A percentile compares a stretch with the other conserved stretches of the same genome.
Evolutionary conservation across 2,888 invertebrate species (phyloP).

Genomic region (Andrena fulva): DNA sequence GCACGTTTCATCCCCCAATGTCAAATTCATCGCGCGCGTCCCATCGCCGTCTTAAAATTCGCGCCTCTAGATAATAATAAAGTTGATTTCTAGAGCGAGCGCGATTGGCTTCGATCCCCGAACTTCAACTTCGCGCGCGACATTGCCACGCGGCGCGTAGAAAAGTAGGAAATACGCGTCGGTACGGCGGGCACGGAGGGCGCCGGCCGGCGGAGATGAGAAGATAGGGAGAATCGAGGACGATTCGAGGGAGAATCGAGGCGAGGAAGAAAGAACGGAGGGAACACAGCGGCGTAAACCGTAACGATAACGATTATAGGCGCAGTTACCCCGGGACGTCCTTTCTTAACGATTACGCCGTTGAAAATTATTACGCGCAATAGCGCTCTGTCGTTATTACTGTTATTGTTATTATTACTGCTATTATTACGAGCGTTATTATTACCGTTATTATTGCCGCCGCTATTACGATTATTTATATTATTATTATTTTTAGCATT

Average conservation of each 20-base stretch:
- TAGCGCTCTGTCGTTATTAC: slow-evolving; percentile 83
- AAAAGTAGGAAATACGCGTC: not conserved
- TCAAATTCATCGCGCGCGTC: not conserved
- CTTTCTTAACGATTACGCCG: slow-evolving; percentile 85
- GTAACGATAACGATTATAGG: slow-evolving; percentile 85
- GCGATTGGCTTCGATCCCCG: not conserved
- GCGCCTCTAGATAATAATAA: not conserved
- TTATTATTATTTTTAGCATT: slow-evolving; percentile 70
- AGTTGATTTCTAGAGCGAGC: not conserved
- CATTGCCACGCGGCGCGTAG: not conserved
- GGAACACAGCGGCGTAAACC: slow-evolving; percentile 82
- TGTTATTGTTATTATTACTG: slow-evolving; percentile 82
- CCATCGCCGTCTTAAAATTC: not conserved
- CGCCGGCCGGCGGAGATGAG: slow-evolving; percentile 55
- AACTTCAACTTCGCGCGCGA: not conserved
- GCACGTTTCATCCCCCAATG: too few species aligned
- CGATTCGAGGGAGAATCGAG: slow-evolving; percentile 16
- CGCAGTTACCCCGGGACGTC: slow-evolving; percentile 82
- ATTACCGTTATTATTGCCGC: slow-evolving; percentile 70
- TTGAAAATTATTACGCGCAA: slow-evolving; percentile 84
- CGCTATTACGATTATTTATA: slow-evolving; percentile 66
- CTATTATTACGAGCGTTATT: slow-evolving; percentile 77
- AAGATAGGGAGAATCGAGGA: slow-evolving; percentile 41
- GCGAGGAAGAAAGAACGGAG: slow-evolving; percentile 54
- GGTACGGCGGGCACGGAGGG: slow-evolving; percentile 15